These are phyloP conservation scores for Octodon degus DNA, from an alignment of 2,113 vertebrate genomes.

Conservation along the genomic window DNA sequence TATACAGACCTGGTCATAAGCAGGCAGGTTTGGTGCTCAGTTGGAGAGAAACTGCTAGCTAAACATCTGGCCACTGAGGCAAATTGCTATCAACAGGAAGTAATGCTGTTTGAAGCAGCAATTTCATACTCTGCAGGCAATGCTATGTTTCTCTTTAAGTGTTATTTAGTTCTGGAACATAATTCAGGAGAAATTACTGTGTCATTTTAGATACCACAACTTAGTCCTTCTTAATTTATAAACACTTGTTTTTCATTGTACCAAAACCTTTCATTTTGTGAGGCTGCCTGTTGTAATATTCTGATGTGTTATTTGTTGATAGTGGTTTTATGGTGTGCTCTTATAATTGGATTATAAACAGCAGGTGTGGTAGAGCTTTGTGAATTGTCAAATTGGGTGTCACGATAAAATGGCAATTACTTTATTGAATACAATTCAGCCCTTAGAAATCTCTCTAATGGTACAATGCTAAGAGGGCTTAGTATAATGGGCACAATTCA, in stretches of 20 bases:
- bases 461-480: constrained; percentile 46
- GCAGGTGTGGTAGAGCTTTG: constrained; percentile 7
- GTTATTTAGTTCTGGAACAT: constrained; percentile 62
- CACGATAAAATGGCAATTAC: constrained; percentile 70
- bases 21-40: neutral
- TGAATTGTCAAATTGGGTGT: neutral
- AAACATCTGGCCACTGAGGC: constrained; percentile 53
- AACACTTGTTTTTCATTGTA: constrained; percentile 40
- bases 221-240: constrained; percentile 61
- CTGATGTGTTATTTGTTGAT: constrained; percentile 18
- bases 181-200: constrained; percentile 58
- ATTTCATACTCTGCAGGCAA: constrained; percentile 71
- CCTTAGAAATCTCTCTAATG: neutral
- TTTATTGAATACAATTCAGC: constrained; percentile 38
- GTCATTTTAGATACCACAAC: constrained; percentile 57
- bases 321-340: neutral
- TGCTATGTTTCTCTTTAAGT: constrained; percentile 61
- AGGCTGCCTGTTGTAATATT: neutral
- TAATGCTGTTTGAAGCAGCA: constrained; percentile 59
- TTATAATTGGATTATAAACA: constrained; percentile 57
- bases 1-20: constrained; percentile 4
- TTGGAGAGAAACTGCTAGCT: neutral
- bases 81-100: constrained; percentile 70
- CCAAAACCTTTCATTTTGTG: constrained; percentile 50
- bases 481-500: neutral